Percentiles rank a stretch among this genome's conserved stretches.
phyloP scores from a whole-genome alignment of 92 coral and sea anemone species.

The Parazoanthus swiftii region DNA sequence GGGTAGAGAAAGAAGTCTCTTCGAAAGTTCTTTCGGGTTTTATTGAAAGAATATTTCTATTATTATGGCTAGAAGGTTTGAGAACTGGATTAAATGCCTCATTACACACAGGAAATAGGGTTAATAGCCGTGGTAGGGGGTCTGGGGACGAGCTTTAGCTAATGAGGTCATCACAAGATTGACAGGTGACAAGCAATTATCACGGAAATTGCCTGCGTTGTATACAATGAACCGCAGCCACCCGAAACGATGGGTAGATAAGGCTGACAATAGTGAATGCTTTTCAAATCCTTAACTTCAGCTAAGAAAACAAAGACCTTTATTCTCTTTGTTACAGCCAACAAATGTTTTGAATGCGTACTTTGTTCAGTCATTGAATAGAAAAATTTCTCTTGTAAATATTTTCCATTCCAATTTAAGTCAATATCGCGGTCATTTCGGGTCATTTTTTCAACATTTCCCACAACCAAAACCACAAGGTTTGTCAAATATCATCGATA shows the following conservation, averaged over 20 bases:
- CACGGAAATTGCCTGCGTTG: slow-evolving; percentile 70
- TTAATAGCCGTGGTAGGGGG: slow-evolving; percentile 54
- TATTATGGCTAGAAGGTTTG: slow-evolving; percentile 34
- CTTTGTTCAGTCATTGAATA: slow-evolving; percentile 84
- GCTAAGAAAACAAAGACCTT: slow-evolving; percentile 84
- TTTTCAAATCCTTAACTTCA: slow-evolving; percentile 87
- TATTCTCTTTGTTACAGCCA: slow-evolving; percentile 67
- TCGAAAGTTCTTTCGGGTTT: slow-evolving; percentile 4
- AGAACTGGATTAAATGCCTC: slow-evolving; percentile 52
- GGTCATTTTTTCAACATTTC: slow-evolving; percentile 61
- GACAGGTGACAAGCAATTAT: slow-evolving; percentile 77
- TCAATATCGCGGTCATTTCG: slow-evolving; percentile 71
- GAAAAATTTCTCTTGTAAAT: slow-evolving; percentile 81
- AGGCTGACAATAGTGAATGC: slow-evolving; percentile 72
- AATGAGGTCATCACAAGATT: slow-evolving; percentile 73
- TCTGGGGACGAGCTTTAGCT: slow-evolving; percentile 61
- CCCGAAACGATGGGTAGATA: slow-evolving; percentile 82
- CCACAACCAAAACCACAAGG: slow-evolving; percentile 48
- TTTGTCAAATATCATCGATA: slow-evolving; percentile 46
- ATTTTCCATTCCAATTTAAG: slow-evolving; percentile 86
- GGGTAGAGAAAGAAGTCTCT: background rate
- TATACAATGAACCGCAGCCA: slow-evolving; percentile 63
- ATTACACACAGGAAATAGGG: slow-evolving; percentile 54
- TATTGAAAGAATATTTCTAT: slow-evolving; percentile 4
- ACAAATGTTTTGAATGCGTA: slow-evolving; percentile 79